These are phyloP conservation scores for Enteromius argenteus DNA, from an alignment of 2,797 vertebrate species.

Conservation along the genomic window DNA sequence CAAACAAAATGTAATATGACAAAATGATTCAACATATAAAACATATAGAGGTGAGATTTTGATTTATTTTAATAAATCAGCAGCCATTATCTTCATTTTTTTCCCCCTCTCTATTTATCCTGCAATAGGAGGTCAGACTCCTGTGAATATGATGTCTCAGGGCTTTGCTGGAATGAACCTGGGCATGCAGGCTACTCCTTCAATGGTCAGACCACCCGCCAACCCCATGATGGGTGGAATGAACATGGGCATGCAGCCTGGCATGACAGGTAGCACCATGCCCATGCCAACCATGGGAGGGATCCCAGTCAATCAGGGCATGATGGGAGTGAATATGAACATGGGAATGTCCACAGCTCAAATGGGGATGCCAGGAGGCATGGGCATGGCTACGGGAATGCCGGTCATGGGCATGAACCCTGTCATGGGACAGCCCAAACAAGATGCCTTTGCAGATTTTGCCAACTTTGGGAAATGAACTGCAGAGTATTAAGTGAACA, in stretches of 20 bases:
- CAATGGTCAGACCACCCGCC: constrained; percentile 78
- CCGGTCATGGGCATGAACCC: constrained; percentile 79
- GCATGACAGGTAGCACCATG: constrained; percentile 55
- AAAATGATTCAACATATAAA: background rate
- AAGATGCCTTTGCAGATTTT: constrained; percentile 98
- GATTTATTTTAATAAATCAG: background rate
- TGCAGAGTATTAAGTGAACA: constrained; percentile 60
- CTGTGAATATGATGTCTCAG: constrained; percentile 87
- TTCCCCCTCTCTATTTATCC: background rate
- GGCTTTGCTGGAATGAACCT: constrained; percentile 91
- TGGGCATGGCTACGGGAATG: constrained; percentile 81
- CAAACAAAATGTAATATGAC: too few species aligned
- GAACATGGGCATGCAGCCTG: constrained; percentile 80
- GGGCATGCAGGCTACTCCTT: constrained; percentile 77
- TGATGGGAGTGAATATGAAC: constrained; percentile 83
- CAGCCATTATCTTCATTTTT: background rate
- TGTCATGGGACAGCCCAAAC: constrained; percentile 89
- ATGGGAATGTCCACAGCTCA: constrained; percentile 73
- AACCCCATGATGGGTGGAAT: constrained; percentile 82
- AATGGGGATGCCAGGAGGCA: constrained; percentile 75
- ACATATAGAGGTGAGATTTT: background rate
- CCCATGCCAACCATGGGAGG: constrained; percentile 75
- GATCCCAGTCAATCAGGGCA: constrained; percentile 70
- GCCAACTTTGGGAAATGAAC: constrained; percentile 97
- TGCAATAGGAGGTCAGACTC: constrained; percentile 82